Percentiles rank a stretch among this genome's conserved stretches.
Evolutionary conservation across 2,797 vertebrate species (phyloP).

Genomic region (Ciconia nigra): DNA sequence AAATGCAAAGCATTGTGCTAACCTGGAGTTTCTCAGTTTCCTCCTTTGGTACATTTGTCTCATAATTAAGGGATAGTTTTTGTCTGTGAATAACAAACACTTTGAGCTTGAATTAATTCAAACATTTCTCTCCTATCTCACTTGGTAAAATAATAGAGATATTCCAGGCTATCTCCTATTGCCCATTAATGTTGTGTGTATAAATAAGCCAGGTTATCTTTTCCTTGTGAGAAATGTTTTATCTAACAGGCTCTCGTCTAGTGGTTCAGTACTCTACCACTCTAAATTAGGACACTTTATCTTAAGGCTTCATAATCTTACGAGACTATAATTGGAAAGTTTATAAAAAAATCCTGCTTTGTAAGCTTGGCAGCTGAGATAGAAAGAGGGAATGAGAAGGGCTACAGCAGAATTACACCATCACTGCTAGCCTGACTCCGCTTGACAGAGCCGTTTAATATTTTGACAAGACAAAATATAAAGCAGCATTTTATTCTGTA

Average conservation of each 20-base stretch:
- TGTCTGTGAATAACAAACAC: slow-evolving; percentile 63
- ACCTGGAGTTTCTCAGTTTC: slow-evolving; percentile 42
- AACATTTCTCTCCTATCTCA: slow-evolving; percentile 36
- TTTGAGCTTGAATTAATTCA: slow-evolving; percentile 63
- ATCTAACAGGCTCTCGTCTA: slow-evolving; percentile 76
- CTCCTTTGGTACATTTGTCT: slow-evolving; percentile 47
- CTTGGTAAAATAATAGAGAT: slow-evolving; percentile 65
- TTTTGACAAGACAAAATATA: slow-evolving; percentile 98
- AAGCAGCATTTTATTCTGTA: slow-evolving; percentile 95
- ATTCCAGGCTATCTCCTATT: slow-evolving; percentile 60
- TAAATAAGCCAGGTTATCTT: slow-evolving; percentile 81
- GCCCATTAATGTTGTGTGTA: slow-evolving; percentile 74
- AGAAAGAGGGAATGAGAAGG: slow-evolving; percentile 79
- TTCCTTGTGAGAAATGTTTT: slow-evolving; percentile 77
- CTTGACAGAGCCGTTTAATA: slow-evolving; percentile 94
- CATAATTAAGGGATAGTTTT: slow-evolving; percentile 45
- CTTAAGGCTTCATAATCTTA: slow-evolving; percentile 85
- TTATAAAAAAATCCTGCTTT: slow-evolving; percentile 79
- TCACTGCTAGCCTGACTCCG: slow-evolving; percentile 83
- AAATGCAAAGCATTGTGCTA: slow-evolving; percentile 11
- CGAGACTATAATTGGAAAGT: slow-evolving; percentile 85
- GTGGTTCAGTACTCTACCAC: slow-evolving; percentile 71
- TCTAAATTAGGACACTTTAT: slow-evolving; percentile 85
- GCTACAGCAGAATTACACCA: slow-evolving; percentile 85
- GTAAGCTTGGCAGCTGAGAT: slow-evolving; percentile 81